Conservation (phyloP, 2,888 invertebrate genomes). For the Sarcophaga carnaria region DNA sequence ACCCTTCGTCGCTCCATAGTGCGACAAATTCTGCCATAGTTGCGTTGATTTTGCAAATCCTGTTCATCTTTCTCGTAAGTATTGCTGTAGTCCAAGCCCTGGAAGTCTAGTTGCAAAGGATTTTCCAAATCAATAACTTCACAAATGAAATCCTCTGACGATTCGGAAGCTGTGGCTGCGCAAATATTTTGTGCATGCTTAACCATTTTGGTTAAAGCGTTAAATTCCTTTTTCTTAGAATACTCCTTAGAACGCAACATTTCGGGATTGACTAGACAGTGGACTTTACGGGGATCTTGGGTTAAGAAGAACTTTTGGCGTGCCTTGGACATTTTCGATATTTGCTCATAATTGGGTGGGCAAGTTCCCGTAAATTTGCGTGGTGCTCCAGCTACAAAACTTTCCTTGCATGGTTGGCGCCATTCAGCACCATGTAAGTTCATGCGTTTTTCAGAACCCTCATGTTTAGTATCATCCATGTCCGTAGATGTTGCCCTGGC, state of each 20-base stretch:
- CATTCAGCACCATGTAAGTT: slow-evolving; percentile 73
- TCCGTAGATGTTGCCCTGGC: slow-evolving; percentile 71
- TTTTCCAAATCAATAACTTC: slow-evolving; percentile 79
- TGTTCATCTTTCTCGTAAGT: slow-evolving; percentile 79
- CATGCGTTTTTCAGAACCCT: slow-evolving; percentile 68
- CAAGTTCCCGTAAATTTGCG: slow-evolving; percentile 75
- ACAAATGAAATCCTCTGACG: slow-evolving; percentile 76
- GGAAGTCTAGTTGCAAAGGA: slow-evolving; percentile 79
- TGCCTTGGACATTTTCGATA: slow-evolving; percentile 73
- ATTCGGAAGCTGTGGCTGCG: slow-evolving; percentile 74
- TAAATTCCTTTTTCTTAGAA: slow-evolving; percentile 71
- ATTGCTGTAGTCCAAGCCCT: slow-evolving; percentile 79
- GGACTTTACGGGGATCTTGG: slow-evolving; percentile 77
- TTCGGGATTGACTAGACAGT: slow-evolving; percentile 78
- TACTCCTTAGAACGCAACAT: slow-evolving; percentile 73
- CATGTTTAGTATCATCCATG: slow-evolving; percentile 73
- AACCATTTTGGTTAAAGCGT: slow-evolving; percentile 75
- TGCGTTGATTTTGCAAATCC: slow-evolving; percentile 76
- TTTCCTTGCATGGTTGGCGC: slow-evolving; percentile 75
- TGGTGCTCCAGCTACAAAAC: slow-evolving; percentile 75
- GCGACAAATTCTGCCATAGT: slow-evolving; percentile 77
- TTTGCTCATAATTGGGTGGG: slow-evolving; percentile 72
- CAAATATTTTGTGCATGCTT: slow-evolving; percentile 78
- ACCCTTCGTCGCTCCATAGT: slow-evolving; percentile 76
- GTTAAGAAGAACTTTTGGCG: slow-evolving; percentile 78